phyloP scores from a whole-genome alignment of 2,113 vertebrate species.

The Notarius quadriscutis region DNA sequence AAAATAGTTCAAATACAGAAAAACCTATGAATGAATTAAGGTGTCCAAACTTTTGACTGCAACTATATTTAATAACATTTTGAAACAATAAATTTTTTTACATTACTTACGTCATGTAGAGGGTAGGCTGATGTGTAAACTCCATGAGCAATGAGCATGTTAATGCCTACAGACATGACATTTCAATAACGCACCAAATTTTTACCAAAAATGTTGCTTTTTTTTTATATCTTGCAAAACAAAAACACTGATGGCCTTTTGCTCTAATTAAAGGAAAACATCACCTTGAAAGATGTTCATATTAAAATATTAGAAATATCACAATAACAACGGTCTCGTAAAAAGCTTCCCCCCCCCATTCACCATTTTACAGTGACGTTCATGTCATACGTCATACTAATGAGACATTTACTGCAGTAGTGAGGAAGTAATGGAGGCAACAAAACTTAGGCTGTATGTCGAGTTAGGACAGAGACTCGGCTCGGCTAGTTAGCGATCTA shows the following conservation, averaged over 20 bases:
- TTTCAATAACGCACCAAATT: slow-evolving; percentile 34
- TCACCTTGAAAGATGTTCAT: not conserved
- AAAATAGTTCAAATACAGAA: no score
- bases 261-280: not conserved
- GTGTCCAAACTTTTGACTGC: no score
- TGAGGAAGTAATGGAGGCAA: not conserved
- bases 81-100: not conserved
- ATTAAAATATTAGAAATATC: not conserved
- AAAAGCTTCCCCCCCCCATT: not conserved
- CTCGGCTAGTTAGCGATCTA: not conserved
- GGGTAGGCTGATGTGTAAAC: slow-evolving; percentile 90
- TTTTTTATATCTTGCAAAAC: not conserved
- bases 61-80: not conserved
- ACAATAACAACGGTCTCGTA: no score
- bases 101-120: slow-evolving; percentile 89
- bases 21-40: no score
- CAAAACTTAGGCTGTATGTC: not conserved
- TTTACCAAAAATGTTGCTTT: not conserved
- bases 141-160: slow-evolving; percentile 88
- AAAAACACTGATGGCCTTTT: not conserved
- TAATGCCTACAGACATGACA: slow-evolving; percentile 82
- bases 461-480: not conserved
- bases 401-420: not conserved
- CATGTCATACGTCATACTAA: not conserved
- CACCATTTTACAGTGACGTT: not conserved